Conservation (phyloP, 2,888 invertebrate genomes). For the Allygus modestus region DNA sequence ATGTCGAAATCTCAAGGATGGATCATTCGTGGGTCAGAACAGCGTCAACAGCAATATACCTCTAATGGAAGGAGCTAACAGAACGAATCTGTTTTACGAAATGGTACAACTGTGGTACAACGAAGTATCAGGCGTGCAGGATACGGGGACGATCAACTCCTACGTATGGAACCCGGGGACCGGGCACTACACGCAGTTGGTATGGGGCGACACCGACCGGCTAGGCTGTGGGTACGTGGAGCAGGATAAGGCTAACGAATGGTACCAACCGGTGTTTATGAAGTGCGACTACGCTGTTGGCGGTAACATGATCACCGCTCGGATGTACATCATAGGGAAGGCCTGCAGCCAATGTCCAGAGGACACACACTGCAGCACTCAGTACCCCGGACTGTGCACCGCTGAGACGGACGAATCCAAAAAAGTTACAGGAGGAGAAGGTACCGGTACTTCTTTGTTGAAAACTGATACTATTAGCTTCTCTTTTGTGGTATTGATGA, state of each 20-base stretch:
- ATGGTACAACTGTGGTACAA: neutral
- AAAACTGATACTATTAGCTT: too few species aligned
- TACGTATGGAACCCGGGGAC: too few species aligned
- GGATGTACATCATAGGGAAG: constrained; percentile 12
- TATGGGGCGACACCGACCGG: neutral
- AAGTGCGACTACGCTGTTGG: neutral
- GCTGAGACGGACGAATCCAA: neutral
- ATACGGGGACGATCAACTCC: neutral
- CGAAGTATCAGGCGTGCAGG: neutral
- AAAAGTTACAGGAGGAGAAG: too few species aligned
- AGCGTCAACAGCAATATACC: neutral
- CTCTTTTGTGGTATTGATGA: too few species aligned
- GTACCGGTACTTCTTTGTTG: too few species aligned
- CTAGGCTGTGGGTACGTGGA: constrained; percentile 23
- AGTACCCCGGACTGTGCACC: constrained; percentile 7
- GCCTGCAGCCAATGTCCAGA: constrained; percentile 25
- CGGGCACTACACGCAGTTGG: constrained; percentile 16
- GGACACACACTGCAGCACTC: neutral
- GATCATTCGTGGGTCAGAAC: neutral
- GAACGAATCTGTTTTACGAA: neutral
- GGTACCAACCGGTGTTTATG: neutral
- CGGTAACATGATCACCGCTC: neutral
- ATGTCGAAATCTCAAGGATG: neutral
- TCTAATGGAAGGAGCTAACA: neutral
- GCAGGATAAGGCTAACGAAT: neutral